phyloP scores from a whole-genome alignment of 1,140 invertebrate species.

The Nymphalis io region DNA sequence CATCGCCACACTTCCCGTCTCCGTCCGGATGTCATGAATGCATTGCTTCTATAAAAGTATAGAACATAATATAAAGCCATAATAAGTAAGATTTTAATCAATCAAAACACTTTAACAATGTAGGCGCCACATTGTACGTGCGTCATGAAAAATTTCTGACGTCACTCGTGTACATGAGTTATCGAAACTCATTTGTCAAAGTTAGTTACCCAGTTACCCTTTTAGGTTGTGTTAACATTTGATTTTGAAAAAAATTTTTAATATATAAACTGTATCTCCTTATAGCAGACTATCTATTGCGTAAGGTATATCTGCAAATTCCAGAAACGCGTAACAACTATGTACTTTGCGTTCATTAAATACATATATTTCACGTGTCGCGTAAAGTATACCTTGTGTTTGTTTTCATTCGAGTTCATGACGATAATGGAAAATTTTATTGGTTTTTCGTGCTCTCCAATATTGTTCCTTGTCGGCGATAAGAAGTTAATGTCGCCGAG shows the following conservation, averaged over 20 bases:
- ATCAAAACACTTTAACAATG: too few relatives aligned
- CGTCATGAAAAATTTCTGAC: too few relatives aligned
- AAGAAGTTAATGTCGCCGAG: conserved; percentile 52
- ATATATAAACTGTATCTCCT: background rate
- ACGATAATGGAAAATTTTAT: conserved; percentile 67
- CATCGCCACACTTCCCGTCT: conserved; percentile 34
- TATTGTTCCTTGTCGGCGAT: conserved; percentile 61
- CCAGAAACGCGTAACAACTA: conserved; percentile 14
- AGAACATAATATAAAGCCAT: background rate
- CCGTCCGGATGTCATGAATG: conserved; percentile 22
- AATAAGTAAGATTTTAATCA: background rate
- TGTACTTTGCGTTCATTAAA: conserved; percentile 21
- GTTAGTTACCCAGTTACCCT: too few relatives aligned
- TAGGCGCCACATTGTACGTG: too few relatives aligned
- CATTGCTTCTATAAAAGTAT: conserved; percentile 2
- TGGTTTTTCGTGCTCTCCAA: conserved; percentile 63
- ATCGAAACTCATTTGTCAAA: too few relatives aligned
- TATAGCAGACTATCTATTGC: background rate
- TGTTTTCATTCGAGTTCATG: conserved; percentile 56
- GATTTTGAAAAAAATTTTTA: too few relatives aligned
- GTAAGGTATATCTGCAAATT: background rate
- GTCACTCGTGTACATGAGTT: too few relatives aligned
- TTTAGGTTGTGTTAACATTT: too few relatives aligned
- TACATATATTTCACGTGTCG: conserved; percentile 51
- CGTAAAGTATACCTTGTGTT: conserved; percentile 44